Base-by-base conservation (phyloP, 2,113 vertebrate species). In the Tympanuchus pallidicinctus region DNA sequence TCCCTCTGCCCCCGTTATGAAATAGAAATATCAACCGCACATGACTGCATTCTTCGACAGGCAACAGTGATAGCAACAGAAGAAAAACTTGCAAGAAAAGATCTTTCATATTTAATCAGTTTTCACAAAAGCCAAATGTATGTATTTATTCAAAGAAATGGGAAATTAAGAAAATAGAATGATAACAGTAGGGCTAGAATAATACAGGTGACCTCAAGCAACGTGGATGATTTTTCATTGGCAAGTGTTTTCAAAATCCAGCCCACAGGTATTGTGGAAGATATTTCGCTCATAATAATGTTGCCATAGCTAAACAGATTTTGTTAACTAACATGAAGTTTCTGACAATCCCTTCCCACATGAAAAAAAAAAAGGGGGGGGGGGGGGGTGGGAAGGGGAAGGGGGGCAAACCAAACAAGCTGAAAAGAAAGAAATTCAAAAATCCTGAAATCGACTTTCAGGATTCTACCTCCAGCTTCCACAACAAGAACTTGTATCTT, bases 401-500 rank as follows among this genome's bases (percentile, higher is more conserved):
- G 8, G 36, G 36, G 38, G 38, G 38, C 8, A 8, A 38, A 5
- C 56, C 20, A 64, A 78, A 47, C 13, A 85, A 27, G 7, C 8
- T 73, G 50, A 89, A 94, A 85, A 54, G 11, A 61, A 79, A 88
- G 24, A 87, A 47, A 45, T 48, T 70, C 28, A 47, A 61, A 10
- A 87, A 75, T 1, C 0, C 10, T 28, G 19, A 84, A 54, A 54
- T 75, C 1, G 30, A 22, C 48, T 91, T 89, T 73, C 8, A 60
- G 89, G 34, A 93, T 79, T 50, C 48, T 99, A 99, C 99, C 99
- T 98, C 98, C 98, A 60, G 98, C 98, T 97, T 99, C 99, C 66
- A 98, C 97, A 82, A 99, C 98, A 93, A 99, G 98, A 97, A 99
- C 98, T 97, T 99, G 99, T 54, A 99, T 98, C 96, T 97, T 99